A percentile compares a stretch with the other conserved stretches of the same genome.
Evolutionary conservation across 2,113 vertebrate genomes (phyloP).

Genomic region (Cacatua alba): DNA sequence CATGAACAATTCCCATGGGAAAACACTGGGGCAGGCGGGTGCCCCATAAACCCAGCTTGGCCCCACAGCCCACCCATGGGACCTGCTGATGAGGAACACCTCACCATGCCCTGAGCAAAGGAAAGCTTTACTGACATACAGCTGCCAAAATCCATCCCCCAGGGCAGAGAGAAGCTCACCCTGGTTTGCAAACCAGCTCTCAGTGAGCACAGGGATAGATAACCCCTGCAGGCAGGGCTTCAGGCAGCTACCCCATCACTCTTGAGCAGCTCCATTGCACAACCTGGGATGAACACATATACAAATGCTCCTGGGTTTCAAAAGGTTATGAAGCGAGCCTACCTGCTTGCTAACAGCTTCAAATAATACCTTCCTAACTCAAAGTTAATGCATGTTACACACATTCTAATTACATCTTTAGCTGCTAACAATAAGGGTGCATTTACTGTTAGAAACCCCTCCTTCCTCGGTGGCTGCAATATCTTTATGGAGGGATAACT

Average conservation of each 20-base stretch:
- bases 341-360: not conserved
- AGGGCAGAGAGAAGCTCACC: not conserved
- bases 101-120: not conserved
- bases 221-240: not conserved
- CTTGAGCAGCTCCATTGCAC: not conserved
- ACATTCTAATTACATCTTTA: not conserved
- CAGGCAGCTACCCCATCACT: rapidly evolving
- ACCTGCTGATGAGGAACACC: not conserved
- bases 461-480: not conserved
- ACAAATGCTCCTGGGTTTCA: not conserved
- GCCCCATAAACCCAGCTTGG: rapidly evolving
- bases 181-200: not conserved
- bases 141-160: not conserved
- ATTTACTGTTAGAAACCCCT: not conserved
- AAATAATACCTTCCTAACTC: not conserved
- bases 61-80: not conserved
- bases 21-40: rapidly evolving
- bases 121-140: not conserved
- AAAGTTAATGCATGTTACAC: not conserved
- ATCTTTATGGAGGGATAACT: not conserved
- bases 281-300: not conserved
- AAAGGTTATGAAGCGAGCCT: not conserved
- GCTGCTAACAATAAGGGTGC: not conserved
- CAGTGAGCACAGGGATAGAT: not conserved
- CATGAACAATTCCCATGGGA: rapidly evolving